Evolutionary conservation across 1,140 invertebrate genomes (phyloP), one percentile per base, ranked within the genome.

Genomic region (Heliconius hewitsoni): DNA sequence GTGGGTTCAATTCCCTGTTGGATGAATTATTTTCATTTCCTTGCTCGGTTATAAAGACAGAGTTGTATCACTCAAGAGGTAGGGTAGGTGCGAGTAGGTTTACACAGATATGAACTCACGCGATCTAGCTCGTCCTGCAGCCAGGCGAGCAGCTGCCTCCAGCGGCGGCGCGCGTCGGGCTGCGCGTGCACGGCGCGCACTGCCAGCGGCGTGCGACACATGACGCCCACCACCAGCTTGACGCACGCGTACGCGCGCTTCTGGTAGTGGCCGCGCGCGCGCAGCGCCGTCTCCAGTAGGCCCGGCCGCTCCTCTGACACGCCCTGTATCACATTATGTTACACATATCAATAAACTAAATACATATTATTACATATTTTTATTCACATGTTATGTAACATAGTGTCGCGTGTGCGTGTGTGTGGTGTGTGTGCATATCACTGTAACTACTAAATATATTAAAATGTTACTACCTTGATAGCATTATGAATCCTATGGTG

Each of bases 181-280:
- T 97, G 97, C 19, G 95, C 96, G 86, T 97, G 96, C 70, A 99
- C 95, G 91, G 98, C 96, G 78, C 96, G 95, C 86, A 97, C 95
- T 2, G 97, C 97, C 46, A 95, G 90, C 42, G 96, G 96, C 91
- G 98, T 98, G 85, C 98, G 97, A 82, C 96, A 96, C 94, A 99
- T 99, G 39, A 99, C 95, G 77, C 97, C 96, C 34, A 99, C 98
- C 95, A 99, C 96, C 91, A 98, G 98, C 94, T 99, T 99, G 52
- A 99, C 98, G 92, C 98, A 99, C 90, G 99, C 98, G 95, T 99
- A 99, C 52, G 98, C 98, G 82, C 98, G 95, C 94, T 99, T 99
- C 92, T 99, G 98, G 92, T 99, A 99, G 95, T 99, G 98, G 83
- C 97, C 98, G 90, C 99, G 99, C 42, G 98, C 98, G 78, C 98